phyloP scores from a whole-genome alignment of 2,797 vertebrate species.

The Aselliscus stoliczkanus region DNA sequence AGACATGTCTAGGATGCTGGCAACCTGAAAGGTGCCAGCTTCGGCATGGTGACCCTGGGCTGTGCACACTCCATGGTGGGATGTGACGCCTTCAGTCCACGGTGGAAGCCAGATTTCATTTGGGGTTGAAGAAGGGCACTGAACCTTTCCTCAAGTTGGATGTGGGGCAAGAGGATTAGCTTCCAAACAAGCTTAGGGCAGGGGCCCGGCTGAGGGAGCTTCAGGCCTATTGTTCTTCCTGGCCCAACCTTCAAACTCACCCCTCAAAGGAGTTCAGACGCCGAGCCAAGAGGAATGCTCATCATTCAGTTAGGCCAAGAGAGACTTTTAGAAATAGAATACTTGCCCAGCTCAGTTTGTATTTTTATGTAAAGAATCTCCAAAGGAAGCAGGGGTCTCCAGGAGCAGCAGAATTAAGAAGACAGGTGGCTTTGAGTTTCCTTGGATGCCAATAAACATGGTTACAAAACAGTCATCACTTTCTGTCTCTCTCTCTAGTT shows the following conservation, averaged over 20 bases:
- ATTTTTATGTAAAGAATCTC: not conserved
- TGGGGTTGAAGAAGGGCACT: not conserved
- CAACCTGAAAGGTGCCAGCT: not conserved
- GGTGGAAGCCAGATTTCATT: not conserved
- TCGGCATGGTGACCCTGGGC: accelerated
- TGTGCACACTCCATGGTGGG: accelerated
- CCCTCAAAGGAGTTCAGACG: not conserved
- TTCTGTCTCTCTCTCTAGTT: slow-evolving; percentile 8
- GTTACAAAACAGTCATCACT: not conserved
- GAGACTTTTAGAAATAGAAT: not conserved
- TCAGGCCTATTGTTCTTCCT: not conserved
- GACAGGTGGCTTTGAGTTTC: not conserved
- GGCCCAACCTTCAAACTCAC: not conserved
- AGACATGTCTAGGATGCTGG: not conserved
- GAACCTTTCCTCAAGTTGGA: not conserved
- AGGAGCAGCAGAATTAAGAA: slow-evolving; percentile 26
- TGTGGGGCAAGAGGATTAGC: not conserved
- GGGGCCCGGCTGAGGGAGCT: not conserved
- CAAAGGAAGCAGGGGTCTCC: not conserved
- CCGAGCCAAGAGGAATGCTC: not conserved
- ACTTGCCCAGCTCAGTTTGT: not conserved
- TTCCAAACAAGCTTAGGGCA: not conserved
- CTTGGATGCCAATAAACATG: not conserved
- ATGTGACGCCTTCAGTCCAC: accelerated
- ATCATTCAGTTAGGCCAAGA: not conserved